These are phyloP conservation scores for Cataglyphis livida DNA, from an alignment of 2,888 invertebrate genomes.

Conservation along the genomic window DNA sequence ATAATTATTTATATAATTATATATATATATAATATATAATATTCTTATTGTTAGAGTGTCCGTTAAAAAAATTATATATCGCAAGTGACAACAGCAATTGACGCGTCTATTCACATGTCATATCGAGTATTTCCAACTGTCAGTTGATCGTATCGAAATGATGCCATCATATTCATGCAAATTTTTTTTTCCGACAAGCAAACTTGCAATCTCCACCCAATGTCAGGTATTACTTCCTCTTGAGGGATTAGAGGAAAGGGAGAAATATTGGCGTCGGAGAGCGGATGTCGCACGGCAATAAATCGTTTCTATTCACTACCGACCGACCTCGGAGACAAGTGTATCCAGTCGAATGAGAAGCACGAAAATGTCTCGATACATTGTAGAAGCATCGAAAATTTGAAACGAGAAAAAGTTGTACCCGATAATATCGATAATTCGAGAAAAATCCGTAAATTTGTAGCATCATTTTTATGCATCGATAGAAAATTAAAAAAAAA, in stretches of 20 bases:
- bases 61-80: neutral
- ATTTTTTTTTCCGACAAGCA: conserved; percentile 38
- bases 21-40: neutral
- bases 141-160: conserved; percentile 34
- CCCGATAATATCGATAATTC: conserved; percentile 10
- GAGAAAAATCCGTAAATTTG: neutral
- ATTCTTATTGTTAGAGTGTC: neutral
- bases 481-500: neutral
- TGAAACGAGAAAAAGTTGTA: conserved; percentile 1
- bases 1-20: too few relatives aligned
- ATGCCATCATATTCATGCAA: conserved; percentile 45
- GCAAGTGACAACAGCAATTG: conserved; percentile 16
- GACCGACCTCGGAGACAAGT: conserved; percentile 24
- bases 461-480: neutral
- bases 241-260: neutral
- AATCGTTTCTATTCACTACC: conserved; percentile 50
- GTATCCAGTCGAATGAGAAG: conserved; percentile 21
- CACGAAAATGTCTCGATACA: neutral
- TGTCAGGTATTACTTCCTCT: conserved; percentile 42
- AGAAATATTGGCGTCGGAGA: conserved; percentile 28
- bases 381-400: conserved; percentile 22
- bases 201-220: conserved; percentile 39
- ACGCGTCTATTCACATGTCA: neutral
- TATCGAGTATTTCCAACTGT: conserved; percentile 21
- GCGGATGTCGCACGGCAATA: conserved; percentile 43